phyloP scores from a whole-genome alignment of 2,113 vertebrate species.

The Calonectris borealis region DNA sequence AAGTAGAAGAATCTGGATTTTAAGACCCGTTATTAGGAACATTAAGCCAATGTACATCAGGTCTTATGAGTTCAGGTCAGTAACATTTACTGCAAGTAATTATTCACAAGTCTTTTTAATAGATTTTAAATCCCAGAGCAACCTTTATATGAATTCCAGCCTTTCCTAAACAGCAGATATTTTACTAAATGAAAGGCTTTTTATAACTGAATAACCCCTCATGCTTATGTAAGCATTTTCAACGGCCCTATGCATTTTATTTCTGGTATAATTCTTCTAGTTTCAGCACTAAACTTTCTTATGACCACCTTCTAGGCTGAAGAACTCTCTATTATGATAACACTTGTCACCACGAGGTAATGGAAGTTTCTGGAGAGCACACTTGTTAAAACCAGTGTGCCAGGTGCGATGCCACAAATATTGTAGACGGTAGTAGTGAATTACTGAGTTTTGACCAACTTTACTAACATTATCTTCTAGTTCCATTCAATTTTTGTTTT shows the following conservation, averaged over 20 bases:
- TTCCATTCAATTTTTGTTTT: not conserved
- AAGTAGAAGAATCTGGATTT: not conserved
- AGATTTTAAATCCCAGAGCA: not conserved
- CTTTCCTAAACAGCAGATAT: constrained; percentile 12
- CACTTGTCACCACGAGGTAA: not conserved
- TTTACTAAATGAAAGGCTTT: constrained; percentile 18
- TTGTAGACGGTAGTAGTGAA: not conserved
- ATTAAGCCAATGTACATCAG: not conserved
- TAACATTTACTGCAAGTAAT: constrained; percentile 13
- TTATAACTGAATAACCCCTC: not conserved
- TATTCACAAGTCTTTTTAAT: not conserved
- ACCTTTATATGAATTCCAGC: not conserved
- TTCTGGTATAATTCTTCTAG: not conserved
- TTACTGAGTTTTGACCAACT: not conserved
- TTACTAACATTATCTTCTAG: not conserved
- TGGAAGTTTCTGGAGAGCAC: not conserved
- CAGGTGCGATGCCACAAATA: not conserved
- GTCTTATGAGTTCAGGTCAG: not conserved
- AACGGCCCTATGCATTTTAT: not conserved
- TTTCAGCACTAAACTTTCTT: not conserved
- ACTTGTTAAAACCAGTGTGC: not conserved
- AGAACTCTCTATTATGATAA: not conserved
- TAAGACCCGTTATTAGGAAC: not conserved
- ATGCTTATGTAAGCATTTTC: constrained; percentile 13
- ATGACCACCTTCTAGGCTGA: not conserved